Percentiles rank a stretch among this genome's conserved stretches.
phyloP scores from a whole-genome alignment of 92 coral and sea anemone genomes.

The Ricordea florida region DNA sequence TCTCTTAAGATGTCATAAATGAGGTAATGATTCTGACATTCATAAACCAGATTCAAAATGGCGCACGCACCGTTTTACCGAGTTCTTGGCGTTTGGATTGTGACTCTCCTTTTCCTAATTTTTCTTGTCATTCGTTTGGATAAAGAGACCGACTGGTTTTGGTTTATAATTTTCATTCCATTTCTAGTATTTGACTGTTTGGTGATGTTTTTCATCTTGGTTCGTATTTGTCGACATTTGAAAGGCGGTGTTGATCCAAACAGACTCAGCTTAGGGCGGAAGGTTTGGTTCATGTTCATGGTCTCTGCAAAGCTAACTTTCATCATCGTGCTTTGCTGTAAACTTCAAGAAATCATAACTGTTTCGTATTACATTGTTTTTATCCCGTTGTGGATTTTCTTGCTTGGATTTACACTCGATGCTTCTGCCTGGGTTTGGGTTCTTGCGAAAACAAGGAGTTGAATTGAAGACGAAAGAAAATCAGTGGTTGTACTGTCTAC shows the following conservation, averaged over 20 bases:
- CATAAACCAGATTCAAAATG: constrained; percentile 34
- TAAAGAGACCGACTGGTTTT: constrained; percentile 82
- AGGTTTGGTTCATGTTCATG: constrained; percentile 82
- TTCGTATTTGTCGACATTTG: constrained; percentile 74
- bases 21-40: background rate
- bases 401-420: constrained; percentile 74
- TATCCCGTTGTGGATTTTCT: constrained; percentile 85
- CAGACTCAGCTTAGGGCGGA: constrained; percentile 59
- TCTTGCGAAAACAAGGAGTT: constrained; percentile 45
- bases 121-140: constrained; percentile 88
- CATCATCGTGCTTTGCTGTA: constrained; percentile 78
- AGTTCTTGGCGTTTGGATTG: constrained; percentile 84
- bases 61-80: constrained; percentile 69
- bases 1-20: background rate
- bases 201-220: constrained; percentile 53
- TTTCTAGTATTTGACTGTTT: constrained; percentile 71
- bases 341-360: constrained; percentile 70
- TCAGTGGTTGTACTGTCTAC: too few species aligned
- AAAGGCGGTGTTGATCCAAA: constrained; percentile 67
- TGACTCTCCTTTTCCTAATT: constrained; percentile 75
- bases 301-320: constrained; percentile 73
- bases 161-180: constrained; percentile 91
- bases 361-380: constrained; percentile 85
- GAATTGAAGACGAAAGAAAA: background rate
- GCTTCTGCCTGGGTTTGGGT: constrained; percentile 71